phyloP scores from a whole-genome alignment of 2,113 vertebrate genomes.

The Tor tambroides region DNA sequence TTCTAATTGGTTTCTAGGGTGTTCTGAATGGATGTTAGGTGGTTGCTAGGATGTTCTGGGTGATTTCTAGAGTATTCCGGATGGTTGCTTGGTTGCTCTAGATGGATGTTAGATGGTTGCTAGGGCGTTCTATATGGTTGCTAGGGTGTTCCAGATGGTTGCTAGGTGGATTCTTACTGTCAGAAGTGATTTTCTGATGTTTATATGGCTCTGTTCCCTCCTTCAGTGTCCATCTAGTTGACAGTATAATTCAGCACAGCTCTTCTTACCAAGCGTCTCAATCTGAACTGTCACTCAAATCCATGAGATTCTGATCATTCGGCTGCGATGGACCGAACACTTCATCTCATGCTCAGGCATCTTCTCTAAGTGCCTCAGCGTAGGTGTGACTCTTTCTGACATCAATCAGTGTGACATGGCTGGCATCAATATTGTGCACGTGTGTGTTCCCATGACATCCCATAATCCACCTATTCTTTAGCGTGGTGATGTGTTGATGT shows the following conservation, averaged over 20 bases:
- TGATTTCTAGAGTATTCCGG: too few species aligned
- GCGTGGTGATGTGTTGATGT: background rate
- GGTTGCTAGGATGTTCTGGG: too few species aligned
- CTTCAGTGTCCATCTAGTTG: background rate
- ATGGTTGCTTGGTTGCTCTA: background rate
- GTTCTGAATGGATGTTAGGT: background rate
- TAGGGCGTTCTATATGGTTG: background rate
- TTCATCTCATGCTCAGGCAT: background rate
- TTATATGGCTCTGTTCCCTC: background rate
- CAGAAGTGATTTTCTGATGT: background rate
- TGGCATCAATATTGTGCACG: background rate
- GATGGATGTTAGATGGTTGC: background rate
- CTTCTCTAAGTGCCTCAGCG: background rate
- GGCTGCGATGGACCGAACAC: background rate
- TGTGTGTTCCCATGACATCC: constrained; percentile 13
- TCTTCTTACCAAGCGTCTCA: background rate
- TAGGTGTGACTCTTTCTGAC: constrained; percentile 2
- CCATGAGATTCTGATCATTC: background rate
- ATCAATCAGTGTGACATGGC: constrained; percentile 9
- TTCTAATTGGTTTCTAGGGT: background rate
- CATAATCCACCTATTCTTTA: constrained; percentile 10
- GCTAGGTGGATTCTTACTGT: background rate
- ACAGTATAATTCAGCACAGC: background rate
- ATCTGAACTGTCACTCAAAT: background rate
- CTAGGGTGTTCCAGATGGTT: background rate